A percentile compares a stretch with the other conserved stretches of the same genome.
Evolutionary conservation across 1,140 invertebrate genomes (phyloP).

Genomic region (Stegodyphus mimosarum): DNA sequence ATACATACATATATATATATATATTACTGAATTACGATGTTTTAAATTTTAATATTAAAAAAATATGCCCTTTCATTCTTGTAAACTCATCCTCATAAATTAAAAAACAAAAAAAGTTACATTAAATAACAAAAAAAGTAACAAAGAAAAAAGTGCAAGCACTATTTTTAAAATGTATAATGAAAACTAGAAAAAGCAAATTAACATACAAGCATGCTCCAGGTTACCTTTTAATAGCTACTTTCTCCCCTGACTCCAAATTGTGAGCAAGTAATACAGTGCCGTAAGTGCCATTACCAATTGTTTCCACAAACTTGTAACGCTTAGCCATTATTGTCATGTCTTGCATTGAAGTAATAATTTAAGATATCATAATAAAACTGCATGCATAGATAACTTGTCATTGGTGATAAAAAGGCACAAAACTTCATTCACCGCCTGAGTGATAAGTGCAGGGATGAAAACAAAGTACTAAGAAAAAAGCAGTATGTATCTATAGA

Average conservation of each 20-base stretch:
- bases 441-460: constrained; percentile 35
- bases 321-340: constrained; percentile 80
- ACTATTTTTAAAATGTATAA: constrained; percentile 1
- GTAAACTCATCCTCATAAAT: no score
- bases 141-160: not conserved
- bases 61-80: no score
- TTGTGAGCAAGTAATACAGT: constrained; percentile 96
- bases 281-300: constrained; percentile 99
- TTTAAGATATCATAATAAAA: constrained; percentile 20
- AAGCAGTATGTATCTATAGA: not conserved
- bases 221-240: constrained; percentile 92
- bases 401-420: constrained; percentile 30
- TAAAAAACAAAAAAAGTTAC: not conserved
- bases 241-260: constrained; percentile 97
- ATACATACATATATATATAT: no score
- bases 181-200: constrained; percentile 14
- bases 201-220: not conserved
- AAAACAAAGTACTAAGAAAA: constrained; percentile 3
- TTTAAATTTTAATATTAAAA: no score
- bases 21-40: no score
- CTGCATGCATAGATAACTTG: constrained; percentile 26
- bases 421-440: constrained; percentile 42
- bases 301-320: constrained; percentile 92
- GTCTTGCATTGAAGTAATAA: not conserved
- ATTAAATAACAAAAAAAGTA: constrained; percentile 6